A percentile compares a stretch with the other conserved stretches of the same genome.
Conservation (phyloP, 2,888 invertebrate species). For the Dynastes tityus region DNA sequence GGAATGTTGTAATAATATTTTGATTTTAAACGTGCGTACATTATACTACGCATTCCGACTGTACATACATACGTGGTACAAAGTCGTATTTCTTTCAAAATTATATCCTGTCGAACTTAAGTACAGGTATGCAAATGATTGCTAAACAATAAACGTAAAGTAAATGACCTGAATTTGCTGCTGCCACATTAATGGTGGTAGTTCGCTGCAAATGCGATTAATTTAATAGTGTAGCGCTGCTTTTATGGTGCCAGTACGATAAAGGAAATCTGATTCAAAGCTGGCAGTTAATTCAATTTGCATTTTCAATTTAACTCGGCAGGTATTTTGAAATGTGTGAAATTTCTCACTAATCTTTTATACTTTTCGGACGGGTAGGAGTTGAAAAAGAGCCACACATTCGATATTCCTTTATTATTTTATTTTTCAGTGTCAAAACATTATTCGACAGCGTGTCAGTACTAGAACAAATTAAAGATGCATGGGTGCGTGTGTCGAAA, state of each 20-base stretch:
- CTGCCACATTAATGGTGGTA: conserved; percentile 25
- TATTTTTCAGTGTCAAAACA: too few relatives aligned
- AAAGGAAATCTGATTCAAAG: conserved; percentile 34
- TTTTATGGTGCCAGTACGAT: conserved; percentile 15
- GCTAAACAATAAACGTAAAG: conserved; percentile 40
- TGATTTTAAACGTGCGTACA: background rate
- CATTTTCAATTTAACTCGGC: too few relatives aligned
- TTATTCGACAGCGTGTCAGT: too few relatives aligned
- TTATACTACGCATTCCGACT: background rate
- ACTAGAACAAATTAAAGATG: too few relatives aligned
- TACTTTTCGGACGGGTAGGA: too few relatives aligned
- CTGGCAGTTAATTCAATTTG: background rate
- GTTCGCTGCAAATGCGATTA: conserved; percentile 16
- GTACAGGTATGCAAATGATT: conserved; percentile 36
- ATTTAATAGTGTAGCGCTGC: conserved; percentile 28
- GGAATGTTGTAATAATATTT: background rate
- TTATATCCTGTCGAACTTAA: conserved; percentile 37
- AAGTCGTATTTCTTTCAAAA: conserved; percentile 38
- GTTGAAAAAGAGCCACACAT: too few relatives aligned
- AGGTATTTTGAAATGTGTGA: too few relatives aligned
- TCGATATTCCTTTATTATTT: too few relatives aligned
- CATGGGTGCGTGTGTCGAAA: too few relatives aligned
- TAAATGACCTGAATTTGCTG: conserved; percentile 41
- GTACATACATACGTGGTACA: background rate
- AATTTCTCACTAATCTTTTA: too few relatives aligned